Conservation (phyloP, 2,797 vertebrate genomes). For the Eurystomus glaucurus region DNA sequence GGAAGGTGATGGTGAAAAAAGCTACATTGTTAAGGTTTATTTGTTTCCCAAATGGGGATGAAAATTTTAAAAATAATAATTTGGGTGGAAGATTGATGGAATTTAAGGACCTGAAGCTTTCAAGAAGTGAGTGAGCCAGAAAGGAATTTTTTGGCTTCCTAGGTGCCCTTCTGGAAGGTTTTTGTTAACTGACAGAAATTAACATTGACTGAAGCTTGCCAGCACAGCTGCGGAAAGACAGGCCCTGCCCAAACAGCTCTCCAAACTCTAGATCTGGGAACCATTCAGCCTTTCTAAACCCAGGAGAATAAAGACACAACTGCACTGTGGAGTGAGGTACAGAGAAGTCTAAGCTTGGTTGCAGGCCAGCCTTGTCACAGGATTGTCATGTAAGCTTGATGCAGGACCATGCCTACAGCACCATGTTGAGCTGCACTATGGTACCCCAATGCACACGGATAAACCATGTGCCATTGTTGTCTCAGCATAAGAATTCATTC, state of each 20-base stretch:
- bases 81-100: background rate
- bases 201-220: background rate
- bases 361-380: background rate
- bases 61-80: background rate
- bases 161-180: background rate
- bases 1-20: background rate
- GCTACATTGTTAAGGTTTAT: background rate
- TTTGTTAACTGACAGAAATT: constrained; percentile 27
- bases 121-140: background rate
- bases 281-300: background rate
- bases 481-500: background rate
- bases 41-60: background rate
- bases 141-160: constrained; percentile 17
- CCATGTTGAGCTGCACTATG: accelerated
- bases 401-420: background rate
- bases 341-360: background rate
- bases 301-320: background rate
- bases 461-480: accelerated
- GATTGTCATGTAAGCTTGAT: accelerated
- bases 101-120: background rate
- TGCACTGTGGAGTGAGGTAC: background rate
- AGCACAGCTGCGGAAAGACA: constrained; percentile 26
- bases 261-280: background rate
- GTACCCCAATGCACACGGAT: background rate
- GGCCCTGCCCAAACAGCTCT: background rate